These are phyloP conservation scores for Rhamphomyia laevipes DNA, from an alignment of 2,888 invertebrate genomes.

Conservation along the genomic window DNA sequence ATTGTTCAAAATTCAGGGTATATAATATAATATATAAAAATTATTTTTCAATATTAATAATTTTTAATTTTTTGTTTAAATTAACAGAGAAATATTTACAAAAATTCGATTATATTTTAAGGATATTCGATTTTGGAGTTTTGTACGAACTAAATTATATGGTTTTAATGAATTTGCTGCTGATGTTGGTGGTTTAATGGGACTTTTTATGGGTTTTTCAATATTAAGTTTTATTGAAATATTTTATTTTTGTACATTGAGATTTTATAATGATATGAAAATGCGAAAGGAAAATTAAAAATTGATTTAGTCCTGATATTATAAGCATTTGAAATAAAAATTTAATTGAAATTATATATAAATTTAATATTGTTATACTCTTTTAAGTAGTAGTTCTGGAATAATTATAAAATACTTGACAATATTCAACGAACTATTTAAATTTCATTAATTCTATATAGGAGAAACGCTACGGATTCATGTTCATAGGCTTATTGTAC, in stretches of 20 bases:
- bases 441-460: no score
- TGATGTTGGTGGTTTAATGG: not conserved
- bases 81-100: not conserved
- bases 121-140: slow-evolving; percentile 47
- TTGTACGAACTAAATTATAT: slow-evolving; percentile 46
- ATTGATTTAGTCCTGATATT: no score
- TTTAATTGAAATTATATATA: no score
- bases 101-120: not conserved
- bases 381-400: no score
- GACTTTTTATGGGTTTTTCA: not conserved
- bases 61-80: not conserved
- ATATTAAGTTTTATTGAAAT: not conserved
- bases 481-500: no score
- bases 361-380: no score
- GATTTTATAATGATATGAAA: no score
- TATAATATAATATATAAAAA: not conserved
- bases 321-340: no score
- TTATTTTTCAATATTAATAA: not conserved
- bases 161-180: slow-evolving; percentile 46
- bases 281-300: no score
- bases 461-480: no score
- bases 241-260: not conserved
- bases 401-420: no score
- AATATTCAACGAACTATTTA: no score
- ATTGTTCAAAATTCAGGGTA: not conserved